Conservation (phyloP, 2,797 vertebrate species). For the Mionectes olivaceus region DNA sequence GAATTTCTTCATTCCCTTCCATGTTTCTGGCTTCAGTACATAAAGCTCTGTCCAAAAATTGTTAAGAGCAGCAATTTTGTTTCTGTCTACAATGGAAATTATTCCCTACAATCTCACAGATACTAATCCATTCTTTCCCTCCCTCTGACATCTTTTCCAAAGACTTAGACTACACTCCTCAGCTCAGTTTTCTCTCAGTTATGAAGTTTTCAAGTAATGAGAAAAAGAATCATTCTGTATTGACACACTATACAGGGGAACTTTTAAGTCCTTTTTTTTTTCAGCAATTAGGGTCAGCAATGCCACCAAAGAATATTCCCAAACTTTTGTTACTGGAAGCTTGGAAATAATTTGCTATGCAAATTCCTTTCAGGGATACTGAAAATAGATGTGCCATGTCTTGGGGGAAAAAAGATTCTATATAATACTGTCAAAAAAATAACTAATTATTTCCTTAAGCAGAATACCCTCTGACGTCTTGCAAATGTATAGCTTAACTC, state of each 20-base stretch:
- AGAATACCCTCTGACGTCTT: not conserved
- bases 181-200: not conserved
- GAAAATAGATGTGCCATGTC: not conserved
- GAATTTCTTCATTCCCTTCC: not conserved
- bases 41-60: not conserved
- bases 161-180: not conserved
- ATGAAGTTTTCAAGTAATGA: not conserved
- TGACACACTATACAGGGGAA: not conserved
- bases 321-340: not conserved
- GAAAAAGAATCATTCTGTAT: not conserved
- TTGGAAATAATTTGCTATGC: not conserved
- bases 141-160: not conserved
- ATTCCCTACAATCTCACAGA: not conserved
- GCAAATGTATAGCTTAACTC: not conserved
- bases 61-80: not conserved
- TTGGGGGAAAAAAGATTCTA: not conserved
- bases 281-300: not conserved
- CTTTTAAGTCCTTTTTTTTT: not conserved
- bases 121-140: not conserved
- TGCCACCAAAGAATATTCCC: not conserved
- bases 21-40: not conserved
- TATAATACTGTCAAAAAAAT: not conserved
- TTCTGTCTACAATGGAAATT: not conserved
- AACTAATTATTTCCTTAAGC: not conserved
- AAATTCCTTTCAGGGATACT: not conserved